phyloP scores from a whole-genome alignment of 2,797 vertebrate species.

The Enteromius radiatus region DNA sequence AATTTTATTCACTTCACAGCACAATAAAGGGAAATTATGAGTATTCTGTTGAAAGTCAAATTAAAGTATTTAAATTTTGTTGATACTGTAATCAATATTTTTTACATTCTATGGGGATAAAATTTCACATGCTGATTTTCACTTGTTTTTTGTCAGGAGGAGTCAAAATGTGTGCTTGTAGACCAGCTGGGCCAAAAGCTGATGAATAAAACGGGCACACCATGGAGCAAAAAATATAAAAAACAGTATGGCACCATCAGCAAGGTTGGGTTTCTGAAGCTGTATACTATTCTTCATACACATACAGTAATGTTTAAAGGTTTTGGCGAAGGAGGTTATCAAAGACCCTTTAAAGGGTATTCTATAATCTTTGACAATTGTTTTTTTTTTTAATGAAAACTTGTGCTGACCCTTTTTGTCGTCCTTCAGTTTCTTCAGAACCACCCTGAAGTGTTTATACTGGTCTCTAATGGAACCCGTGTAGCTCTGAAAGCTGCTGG shows the following conservation, averaged over 20 bases:
- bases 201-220: constrained; percentile 84
- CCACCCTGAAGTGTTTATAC: constrained; percentile 84
- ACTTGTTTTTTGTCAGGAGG: constrained; percentile 68
- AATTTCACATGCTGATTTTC: constrained; percentile 44
- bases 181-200: constrained; percentile 93
- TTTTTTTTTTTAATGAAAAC: no score
- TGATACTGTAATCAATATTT: background rate
- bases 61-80: no score
- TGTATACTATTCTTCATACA: background rate
- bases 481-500: constrained; percentile 79
- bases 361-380: no score
- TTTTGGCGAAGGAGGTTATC: no score
- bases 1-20: background rate
- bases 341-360: no score
- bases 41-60: background rate
- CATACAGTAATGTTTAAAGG: background rate
- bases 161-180: constrained; percentile 77
- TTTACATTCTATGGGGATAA: background rate
- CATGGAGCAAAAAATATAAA: constrained; percentile 93
- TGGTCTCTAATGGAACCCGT: constrained; percentile 80
- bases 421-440: constrained; percentile 86
- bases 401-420: background rate
- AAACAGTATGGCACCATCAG: constrained; percentile 87
- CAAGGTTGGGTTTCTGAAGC: constrained; percentile 79
- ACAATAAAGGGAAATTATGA: background rate